Evolutionary conservation across 2,888 invertebrate species (phyloP).

Genomic region (Pecten maximus): DNA sequence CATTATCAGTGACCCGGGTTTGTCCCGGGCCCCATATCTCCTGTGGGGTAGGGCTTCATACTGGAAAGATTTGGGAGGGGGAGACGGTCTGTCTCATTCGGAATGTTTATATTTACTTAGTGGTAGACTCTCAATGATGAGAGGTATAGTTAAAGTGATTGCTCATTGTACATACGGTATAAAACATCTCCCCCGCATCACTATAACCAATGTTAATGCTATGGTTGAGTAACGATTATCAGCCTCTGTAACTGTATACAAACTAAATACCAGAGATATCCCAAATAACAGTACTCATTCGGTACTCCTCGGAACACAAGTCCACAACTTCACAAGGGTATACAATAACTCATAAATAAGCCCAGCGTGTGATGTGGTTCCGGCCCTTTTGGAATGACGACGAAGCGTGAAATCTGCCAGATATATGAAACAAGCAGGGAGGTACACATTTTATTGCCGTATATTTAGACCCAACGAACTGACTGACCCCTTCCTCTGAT

Average conservation of each 20-base stretch:
- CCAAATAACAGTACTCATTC: conserved; percentile 40
- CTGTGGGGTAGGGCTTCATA: not conserved
- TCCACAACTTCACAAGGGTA: conserved; percentile 53
- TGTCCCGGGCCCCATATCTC: not conserved
- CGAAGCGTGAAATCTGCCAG: conserved; percentile 51
- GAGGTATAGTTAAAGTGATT: not conserved
- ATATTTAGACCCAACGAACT: conserved; percentile 45
- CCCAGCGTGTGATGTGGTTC: conserved; percentile 48
- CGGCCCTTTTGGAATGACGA: conserved; percentile 43
- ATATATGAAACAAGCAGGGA: conserved; percentile 50
- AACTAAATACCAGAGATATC: conserved; percentile 45
- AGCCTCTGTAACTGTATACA: conserved; percentile 38
- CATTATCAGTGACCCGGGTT: not conserved
- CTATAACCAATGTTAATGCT: not conserved
- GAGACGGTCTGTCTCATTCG: not conserved
- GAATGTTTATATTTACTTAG: not conserved
- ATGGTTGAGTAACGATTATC: conserved; percentile 36
- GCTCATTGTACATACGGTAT: not conserved
- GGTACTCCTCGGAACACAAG: conserved; percentile 44
- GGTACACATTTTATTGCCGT: conserved; percentile 47
- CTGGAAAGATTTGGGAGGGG: not conserved
- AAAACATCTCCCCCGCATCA: conserved; percentile 4
- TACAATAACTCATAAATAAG: conserved; percentile 55
- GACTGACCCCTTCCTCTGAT: conserved; percentile 40
- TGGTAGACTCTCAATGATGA: not conserved